Evolutionary conservation across 2,888 invertebrate species (phyloP).

Genomic region (Pyrocoelia pectoralis): DNA sequence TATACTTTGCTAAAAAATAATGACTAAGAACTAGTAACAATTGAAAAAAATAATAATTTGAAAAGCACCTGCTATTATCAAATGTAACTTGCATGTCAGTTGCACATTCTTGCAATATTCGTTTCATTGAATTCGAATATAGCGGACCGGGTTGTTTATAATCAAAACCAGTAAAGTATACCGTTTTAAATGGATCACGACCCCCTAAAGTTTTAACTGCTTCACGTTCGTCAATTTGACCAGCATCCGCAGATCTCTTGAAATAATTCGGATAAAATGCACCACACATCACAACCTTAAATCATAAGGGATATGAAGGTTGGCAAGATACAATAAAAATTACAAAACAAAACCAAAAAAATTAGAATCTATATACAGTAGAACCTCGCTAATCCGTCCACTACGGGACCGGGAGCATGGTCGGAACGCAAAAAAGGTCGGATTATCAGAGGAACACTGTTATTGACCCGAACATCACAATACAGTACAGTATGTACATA

Average conservation of each 20-base stretch:
- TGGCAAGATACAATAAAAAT: too few species aligned
- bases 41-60: conserved; percentile 51
- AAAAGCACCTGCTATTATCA: conserved; percentile 61
- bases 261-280: conserved; percentile 96
- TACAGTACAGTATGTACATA: too few species aligned
- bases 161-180: conserved; percentile 70
- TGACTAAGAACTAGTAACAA: conserved; percentile 50
- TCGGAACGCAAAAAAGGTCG: too few species aligned
- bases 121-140: conserved; percentile 72
- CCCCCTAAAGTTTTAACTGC: conserved; percentile 74
- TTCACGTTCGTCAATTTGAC: conserved; percentile 69
- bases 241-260: conserved; percentile 63
- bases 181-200: conserved; percentile 79
- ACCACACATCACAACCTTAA: conserved; percentile 77
- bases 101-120: conserved; percentile 63
- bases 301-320: conserved; percentile 20
- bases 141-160: conserved; percentile 72
- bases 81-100: conserved; percentile 64
- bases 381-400: too few species aligned
- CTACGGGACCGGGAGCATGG: too few species aligned
- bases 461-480: too few species aligned
- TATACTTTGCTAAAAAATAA: conserved; percentile 69
- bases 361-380: too few species aligned
- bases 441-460: too few species aligned
- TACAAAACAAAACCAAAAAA: too few species aligned